These are phyloP conservation scores for Ichneumoninae sp. DNA, from an alignment of 2,888 invertebrate species.

Conservation along the genomic window DNA sequence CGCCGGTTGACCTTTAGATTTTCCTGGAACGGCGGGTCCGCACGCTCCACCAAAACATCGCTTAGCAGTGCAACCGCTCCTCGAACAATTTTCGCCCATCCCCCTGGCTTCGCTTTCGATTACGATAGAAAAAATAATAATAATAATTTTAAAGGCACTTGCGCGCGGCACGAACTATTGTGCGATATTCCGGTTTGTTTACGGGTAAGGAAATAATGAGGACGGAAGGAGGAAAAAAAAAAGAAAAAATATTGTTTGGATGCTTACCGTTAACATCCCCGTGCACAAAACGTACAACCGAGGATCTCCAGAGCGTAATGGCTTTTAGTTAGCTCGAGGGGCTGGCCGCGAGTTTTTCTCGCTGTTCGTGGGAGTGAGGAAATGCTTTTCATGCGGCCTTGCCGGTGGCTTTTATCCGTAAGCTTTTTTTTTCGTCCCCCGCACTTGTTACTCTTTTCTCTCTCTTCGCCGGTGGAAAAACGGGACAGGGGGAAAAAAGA, in stretches of 20 bases:
- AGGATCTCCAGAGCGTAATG: slow-evolving; percentile 56
- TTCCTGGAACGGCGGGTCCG: not conserved
- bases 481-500: slow-evolving; percentile 1
- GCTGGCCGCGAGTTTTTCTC: slow-evolving; percentile 42
- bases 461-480: slow-evolving; percentile 19
- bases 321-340: slow-evolving; percentile 65
- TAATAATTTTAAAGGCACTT: not conserved
- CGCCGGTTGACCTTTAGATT: slow-evolving; percentile 3
- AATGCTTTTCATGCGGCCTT: slow-evolving; percentile 58
- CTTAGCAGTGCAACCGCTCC: not conserved
- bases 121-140: not conserved
- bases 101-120: not conserved
- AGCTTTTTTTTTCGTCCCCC: slow-evolving; percentile 37
- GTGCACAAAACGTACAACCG: not conserved
- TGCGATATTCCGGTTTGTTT: slow-evolving; percentile 19
- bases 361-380: slow-evolving; percentile 32
- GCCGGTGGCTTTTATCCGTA: slow-evolving; percentile 53
- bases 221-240: not conserved
- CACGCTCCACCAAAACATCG: not conserved
- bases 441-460: slow-evolving; percentile 1
- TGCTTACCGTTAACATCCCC: slow-evolving; percentile 19
- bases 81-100: not conserved
- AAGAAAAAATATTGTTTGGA: slow-evolving; percentile 10
- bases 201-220: slow-evolving; percentile 45
- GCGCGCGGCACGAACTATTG: not conserved